A percentile compares a stretch with the other conserved stretches of the same genome.
These are phyloP conservation scores for Potamarius usumacintae DNA, from an alignment of 2,113 vertebrate species.

Conservation along the genomic window DNA sequence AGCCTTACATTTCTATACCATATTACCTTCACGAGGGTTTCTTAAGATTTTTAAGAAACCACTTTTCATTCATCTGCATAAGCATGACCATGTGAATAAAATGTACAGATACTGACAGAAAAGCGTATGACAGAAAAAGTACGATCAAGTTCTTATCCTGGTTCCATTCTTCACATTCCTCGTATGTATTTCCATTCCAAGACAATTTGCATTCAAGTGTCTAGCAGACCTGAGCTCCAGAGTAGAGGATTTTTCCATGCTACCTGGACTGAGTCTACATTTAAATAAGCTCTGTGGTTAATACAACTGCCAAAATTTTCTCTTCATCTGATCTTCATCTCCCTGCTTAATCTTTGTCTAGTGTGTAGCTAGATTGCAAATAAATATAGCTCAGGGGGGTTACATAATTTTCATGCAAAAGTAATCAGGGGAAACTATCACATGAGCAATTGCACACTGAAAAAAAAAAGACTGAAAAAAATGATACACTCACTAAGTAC, in stretches of 20 bases:
- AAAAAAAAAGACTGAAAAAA: neutral
- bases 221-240: constrained; percentile 30
- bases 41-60: neutral
- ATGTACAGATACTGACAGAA: neutral
- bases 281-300: constrained; percentile 22
- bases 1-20: neutral
- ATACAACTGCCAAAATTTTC: neutral
- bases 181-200: constrained; percentile 42
- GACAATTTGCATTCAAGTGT: neutral
- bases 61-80: neutral
- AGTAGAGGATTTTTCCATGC: constrained; percentile 30
- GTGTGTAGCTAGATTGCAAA: neutral
- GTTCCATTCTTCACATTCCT: constrained; percentile 42
- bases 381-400: neutral
- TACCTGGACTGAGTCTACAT: constrained; percentile 11
- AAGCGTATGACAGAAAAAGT: neutral
- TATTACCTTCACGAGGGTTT: neutral
- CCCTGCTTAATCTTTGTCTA: constrained; percentile 5
- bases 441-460: neutral
- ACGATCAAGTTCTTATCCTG: neutral
- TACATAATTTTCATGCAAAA: neutral
- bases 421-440: neutral
- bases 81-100: neutral
- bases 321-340: neutral
- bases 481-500: neutral